phyloP scores from a whole-genome alignment of 2,113 vertebrate species.

The Eidolon helvum region DNA sequence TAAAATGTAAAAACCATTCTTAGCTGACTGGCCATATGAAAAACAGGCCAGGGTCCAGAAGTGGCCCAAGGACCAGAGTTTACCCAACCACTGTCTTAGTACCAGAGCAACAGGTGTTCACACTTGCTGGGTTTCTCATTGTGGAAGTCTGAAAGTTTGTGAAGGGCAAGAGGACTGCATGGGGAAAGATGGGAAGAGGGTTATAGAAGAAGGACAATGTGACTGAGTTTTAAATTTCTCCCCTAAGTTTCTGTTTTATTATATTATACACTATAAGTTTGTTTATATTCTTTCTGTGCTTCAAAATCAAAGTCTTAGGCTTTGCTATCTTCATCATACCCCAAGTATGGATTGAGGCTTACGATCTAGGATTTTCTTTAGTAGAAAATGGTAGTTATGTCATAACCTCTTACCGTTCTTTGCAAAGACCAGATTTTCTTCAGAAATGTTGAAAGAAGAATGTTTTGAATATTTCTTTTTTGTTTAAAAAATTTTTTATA shows the following conservation, averaged over 20 bases:
- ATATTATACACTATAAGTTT: neutral
- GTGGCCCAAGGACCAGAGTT: neutral
- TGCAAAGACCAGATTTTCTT: constrained; percentile 13
- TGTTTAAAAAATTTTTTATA: neutral
- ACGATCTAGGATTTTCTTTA: neutral
- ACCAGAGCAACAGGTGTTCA: neutral
- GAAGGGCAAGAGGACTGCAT: neutral
- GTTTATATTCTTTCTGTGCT: neutral
- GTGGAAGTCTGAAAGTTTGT: neutral
- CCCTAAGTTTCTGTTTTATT: neutral
- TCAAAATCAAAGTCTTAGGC: constrained; percentile 22
- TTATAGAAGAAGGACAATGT: neutral
- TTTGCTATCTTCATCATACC: neutral
- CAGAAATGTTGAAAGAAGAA: neutral
- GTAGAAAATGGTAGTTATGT: neutral
- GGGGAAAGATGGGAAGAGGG: neutral
- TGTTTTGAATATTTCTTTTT: neutral
- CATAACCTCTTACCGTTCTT: neutral
- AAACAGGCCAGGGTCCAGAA: neutral
- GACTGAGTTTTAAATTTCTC: neutral
- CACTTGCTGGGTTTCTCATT: neutral
- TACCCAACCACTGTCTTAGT: neutral
- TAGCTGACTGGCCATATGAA: neutral
- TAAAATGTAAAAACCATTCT: neutral
- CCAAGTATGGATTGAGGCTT: neutral